Base-by-base conservation (phyloP, 2,888 invertebrate genomes). In the Ernsta delagoae region DNA sequence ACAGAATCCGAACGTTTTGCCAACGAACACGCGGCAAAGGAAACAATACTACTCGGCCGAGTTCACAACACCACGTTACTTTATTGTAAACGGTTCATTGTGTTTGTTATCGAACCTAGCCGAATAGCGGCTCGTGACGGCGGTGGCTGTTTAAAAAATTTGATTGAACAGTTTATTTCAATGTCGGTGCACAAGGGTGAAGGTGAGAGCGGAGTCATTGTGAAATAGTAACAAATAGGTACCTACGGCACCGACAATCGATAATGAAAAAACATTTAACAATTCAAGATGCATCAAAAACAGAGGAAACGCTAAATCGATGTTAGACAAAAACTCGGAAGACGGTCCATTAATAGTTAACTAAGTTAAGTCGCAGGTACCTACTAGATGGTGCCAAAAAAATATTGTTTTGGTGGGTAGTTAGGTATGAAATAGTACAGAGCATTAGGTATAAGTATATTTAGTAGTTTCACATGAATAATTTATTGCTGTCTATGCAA, bases 1-100 rank as follows among this genome's bases (percentile, higher is more conserved):
- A 75, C 78, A 75, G 79, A 78, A 81, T 80, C 85, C 79, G 76
- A 83, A 83, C 86, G 88, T 88, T 89, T 85, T 89, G 85, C 85
- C 77, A 75, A 70, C 41, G 62, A 61, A 54, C 56, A 62, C 62
- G 78, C 75, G 72, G 69, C 74, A 79, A 77, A 85, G 87, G 85
- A 87, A 86, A 88, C 88, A 87, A 86, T 83, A 77, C 73, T 74
- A 86, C 74, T 72, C 88, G 85, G 78, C 85, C 78, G 72, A 79
- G 74, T 86, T 75, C 69, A 77, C 79, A 76, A 83, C 80, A 71
- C 75, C 83, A 76, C 70, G 73, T 74, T 72, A 77, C 70, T 74
- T 73, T 76, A 78, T 78, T 77, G 77, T 75, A 71, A 72, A 71
- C 70, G 70, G 72, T 71, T 70, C 71, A 70, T 63, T 74, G 68